phyloP scores from a whole-genome alignment of 1,140 invertebrate species.

The Caenorhabditis inopinata region DNA sequence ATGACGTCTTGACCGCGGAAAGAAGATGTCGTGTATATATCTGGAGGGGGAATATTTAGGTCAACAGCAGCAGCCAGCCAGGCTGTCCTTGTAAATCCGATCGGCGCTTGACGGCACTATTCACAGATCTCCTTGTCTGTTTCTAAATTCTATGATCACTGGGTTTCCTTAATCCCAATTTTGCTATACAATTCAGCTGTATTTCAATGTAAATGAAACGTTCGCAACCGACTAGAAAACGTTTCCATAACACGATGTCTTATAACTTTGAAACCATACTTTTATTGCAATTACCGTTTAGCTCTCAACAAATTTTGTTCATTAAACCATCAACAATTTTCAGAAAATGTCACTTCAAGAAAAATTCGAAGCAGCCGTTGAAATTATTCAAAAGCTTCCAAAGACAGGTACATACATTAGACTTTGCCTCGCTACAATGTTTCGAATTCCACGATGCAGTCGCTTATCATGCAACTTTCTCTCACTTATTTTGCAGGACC shows the following conservation, averaged over 20 bases:
- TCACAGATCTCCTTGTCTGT: background rate
- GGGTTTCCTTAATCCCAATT: background rate
- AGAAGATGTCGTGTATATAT: constrained; percentile 19
- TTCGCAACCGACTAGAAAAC: no score
- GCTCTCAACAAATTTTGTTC: no score
- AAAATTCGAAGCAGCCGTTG: constrained; percentile 62
- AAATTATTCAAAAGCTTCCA: constrained; percentile 65
- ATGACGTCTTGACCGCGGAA: constrained; percentile 5
- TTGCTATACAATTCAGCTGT: no score
- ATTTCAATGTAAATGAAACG: no score
- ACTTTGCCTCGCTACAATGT: background rate
- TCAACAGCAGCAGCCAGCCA: constrained; percentile 19
- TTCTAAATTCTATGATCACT: background rate
- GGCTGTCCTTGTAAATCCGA: constrained; percentile 23
- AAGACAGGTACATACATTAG: constrained; percentile 58
- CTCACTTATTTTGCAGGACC: constrained; percentile 57
- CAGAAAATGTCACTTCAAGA: constrained; percentile 57
- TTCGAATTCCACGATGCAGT: background rate
- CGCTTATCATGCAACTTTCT: background rate
- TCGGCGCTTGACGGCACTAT: constrained; percentile 1
- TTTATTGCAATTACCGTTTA: no score
- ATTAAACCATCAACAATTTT: background rate
- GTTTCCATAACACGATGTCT: no score
- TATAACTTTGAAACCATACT: no score
- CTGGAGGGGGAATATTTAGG: constrained; percentile 14